These are phyloP conservation scores for Nomada flava DNA, from an alignment of 2,888 invertebrate species.

Conservation along the genomic window DNA sequence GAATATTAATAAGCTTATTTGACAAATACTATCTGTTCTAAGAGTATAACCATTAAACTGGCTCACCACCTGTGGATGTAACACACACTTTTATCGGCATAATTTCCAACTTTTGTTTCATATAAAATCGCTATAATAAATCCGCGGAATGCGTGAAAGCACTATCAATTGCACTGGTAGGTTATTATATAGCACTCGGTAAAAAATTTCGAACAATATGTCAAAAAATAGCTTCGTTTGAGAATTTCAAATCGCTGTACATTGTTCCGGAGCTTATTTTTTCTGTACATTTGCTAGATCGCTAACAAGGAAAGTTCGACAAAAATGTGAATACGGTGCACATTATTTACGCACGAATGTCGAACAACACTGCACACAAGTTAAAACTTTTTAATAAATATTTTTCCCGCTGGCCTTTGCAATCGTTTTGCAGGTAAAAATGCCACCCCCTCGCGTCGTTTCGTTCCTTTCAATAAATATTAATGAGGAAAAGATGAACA, in stretches of 20 bases:
- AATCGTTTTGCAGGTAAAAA: too few species aligned
- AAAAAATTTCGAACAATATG: not conserved
- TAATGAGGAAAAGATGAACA: not conserved
- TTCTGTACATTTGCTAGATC: too few species aligned
- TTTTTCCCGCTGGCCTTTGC: too few species aligned
- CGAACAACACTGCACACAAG: too few species aligned
- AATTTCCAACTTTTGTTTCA: not conserved
- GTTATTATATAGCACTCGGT: not conserved
- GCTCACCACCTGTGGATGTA: not conserved
- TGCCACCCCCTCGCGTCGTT: too few species aligned
- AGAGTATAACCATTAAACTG: not conserved
- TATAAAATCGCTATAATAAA: not conserved
- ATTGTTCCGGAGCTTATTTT: too few species aligned
- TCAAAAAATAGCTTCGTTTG: not conserved
- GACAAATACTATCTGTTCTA: not conserved
- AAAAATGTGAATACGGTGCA: too few species aligned
- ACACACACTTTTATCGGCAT: not conserved
- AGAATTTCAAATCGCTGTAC: not conserved
- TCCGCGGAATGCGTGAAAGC: not conserved
- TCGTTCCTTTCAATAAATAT: not conserved
- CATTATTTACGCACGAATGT: too few species aligned
- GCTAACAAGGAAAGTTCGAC: too few species aligned
- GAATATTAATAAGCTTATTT: slow-evolving; percentile 12
- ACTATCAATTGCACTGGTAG: not conserved
- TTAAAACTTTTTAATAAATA: too few species aligned